Evolutionary conservation across 2,888 invertebrate species (phyloP), one percentile per base, ranked within the genome.

Genomic region (Drosophila pseudotalamancana): DNA sequence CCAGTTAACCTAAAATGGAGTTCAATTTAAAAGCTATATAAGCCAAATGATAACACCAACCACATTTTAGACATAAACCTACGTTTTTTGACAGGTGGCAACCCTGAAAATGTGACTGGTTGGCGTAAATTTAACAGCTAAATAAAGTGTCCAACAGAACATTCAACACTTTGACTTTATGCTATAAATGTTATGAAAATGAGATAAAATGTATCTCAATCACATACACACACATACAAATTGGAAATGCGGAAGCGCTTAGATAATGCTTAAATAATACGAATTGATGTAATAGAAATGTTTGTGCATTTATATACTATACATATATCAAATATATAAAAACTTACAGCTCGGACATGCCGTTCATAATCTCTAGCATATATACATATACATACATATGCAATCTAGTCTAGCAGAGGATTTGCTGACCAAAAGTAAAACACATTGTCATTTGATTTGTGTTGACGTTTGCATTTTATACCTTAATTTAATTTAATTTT

Each of bases 401-500:
- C 35, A 55, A 54, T 49, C 51, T 54, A 73, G 25, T 29, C 19
- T 29, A 6, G n/a, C 18, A 61, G 60, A 54, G 8, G 46, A 60
- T 53, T 19, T 32, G 53, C 72, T 54, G 42, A 46, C 35, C 55
- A 37, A 14, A 32, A 23, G 6, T 35, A 8, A 8, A 80, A 73
- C 70, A 83, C 70, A 70, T 73, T 83, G 72, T 83, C 61, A 83
- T 83, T 81, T 80, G 81, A 83, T 86, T 81, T 83, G 74, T 71
- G 81, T 80, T 80, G 81, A 81, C 87, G 84, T 69, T 83, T 86
- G 81, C 87, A 83, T 63, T 85, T 71, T 49, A 59, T 72, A 72
- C 66, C 77, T 80, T 80, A 85, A 80, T 80, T 80, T 73, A 80
- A 80, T 80, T 80, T 72, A 80, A 77, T 56, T 77, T 77, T 61